These are phyloP conservation scores for Proteles cristata DNA, from an alignment of 2,113 vertebrate species.

Conservation along the genomic window DNA sequence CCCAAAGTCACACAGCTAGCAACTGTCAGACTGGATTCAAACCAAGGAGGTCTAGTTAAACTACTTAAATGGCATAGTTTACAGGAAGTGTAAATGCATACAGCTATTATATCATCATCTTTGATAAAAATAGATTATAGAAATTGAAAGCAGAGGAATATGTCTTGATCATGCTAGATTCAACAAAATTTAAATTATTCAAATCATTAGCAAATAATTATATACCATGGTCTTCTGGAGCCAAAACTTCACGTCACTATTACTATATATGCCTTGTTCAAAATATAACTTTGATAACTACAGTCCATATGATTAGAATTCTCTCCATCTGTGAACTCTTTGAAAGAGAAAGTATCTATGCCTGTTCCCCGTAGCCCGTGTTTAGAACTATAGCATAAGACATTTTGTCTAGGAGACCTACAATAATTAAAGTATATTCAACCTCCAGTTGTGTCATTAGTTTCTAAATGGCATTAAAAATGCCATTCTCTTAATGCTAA, in stretches of 20 bases:
- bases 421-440: constrained; percentile 50
- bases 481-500: constrained; percentile 42
- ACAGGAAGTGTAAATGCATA: neutral
- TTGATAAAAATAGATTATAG: neutral
- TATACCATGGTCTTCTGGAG: neutral
- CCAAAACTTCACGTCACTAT: constrained; percentile 9
- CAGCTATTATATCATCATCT: neutral
- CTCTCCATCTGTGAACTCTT: constrained; percentile 10
- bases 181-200: constrained; percentile 14
- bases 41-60: neutral
- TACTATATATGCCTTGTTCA: constrained; percentile 7
- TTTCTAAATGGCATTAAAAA: constrained; percentile 63
- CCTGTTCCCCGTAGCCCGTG: neutral
- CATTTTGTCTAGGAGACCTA: constrained; percentile 50
- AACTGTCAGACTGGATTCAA: constrained; percentile 9
- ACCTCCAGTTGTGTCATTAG: constrained; percentile 46
- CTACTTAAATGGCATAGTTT: neutral
- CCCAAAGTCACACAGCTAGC: neutral
- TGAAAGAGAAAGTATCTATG: neutral
- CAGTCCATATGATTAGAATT: constrained; percentile 8
- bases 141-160: neutral
- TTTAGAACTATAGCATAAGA: constrained; percentile 37
- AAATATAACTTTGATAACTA: constrained; percentile 42
- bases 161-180: neutral
- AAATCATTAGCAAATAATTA: constrained; percentile 46